A percentile compares a stretch with the other conserved stretches of the same genome.
These are phyloP conservation scores for Aptenodytes forsteri DNA, from an alignment of 2,113 vertebrate species.

Conservation along the genomic window DNA sequence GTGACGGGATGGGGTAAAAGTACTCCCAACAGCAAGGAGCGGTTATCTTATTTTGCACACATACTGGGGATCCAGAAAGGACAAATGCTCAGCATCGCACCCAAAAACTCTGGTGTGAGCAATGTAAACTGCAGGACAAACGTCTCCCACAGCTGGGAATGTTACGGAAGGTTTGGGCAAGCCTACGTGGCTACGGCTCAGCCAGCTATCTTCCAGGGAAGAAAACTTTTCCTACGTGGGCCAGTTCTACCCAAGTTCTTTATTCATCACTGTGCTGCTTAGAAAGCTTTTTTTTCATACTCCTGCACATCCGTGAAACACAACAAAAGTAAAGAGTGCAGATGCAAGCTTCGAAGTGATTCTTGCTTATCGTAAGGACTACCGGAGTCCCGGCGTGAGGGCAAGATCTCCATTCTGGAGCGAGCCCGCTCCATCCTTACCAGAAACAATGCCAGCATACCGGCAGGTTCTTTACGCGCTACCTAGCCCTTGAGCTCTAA, in stretches of 20 bases:
- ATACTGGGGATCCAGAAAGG: background rate
- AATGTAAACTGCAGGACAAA: background rate
- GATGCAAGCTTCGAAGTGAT: background rate
- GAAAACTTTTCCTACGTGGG: background rate
- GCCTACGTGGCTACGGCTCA: fast-evolving
- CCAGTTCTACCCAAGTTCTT: background rate
- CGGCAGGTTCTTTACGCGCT: fast-evolving
- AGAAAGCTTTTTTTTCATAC: background rate
- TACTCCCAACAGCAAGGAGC: background rate
- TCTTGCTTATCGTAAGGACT: background rate
- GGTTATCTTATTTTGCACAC: background rate
- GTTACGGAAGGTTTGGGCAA: background rate
- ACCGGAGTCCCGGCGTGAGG: fast-evolving
- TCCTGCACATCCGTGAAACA: background rate
- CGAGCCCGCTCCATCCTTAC: background rate
- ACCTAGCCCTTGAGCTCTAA: fast-evolving
- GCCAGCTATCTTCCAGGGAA: background rate
- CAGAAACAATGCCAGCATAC: fast-evolving
- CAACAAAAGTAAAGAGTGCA: background rate
- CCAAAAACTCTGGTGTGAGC: background rate
- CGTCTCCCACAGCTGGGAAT: background rate
- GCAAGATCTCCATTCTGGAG: background rate
- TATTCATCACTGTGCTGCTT: background rate
- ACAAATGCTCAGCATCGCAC: background rate
- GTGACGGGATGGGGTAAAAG: fast-evolving